Percentiles rank a stretch among this genome's conserved stretches.
phyloP scores from a whole-genome alignment of 1,140 invertebrate genomes.

The Euura lappo region DNA sequence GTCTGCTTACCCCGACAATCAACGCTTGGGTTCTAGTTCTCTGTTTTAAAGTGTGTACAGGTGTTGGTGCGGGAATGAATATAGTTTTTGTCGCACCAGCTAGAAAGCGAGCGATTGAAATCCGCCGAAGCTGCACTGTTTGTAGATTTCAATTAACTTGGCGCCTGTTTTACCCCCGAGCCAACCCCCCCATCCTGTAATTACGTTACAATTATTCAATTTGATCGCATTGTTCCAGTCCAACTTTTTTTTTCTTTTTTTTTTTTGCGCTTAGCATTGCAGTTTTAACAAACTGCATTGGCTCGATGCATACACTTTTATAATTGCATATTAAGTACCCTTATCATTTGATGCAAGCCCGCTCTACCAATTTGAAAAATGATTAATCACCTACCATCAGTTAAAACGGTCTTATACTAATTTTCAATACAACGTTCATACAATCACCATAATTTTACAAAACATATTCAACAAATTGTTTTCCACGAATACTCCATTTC shows the following conservation, averaged over 20 bases:
- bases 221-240: conserved; percentile 3
- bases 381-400: no score
- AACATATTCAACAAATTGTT: no score
- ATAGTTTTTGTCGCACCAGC: background rate
- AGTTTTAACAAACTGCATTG: background rate
- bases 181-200: background rate
- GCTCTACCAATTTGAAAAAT: no score
- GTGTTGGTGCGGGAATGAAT: no score
- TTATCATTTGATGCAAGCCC: no score
- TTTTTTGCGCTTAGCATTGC: background rate
- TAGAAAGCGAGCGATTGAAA: background rate
- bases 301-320: background rate
- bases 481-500: no score
- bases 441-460: no score
- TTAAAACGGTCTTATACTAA: no score
- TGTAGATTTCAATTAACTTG: conserved; percentile 1
- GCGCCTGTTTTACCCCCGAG: background rate
- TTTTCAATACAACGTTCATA: no score
- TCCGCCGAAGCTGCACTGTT: background rate
- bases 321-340: background rate
- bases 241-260: background rate
- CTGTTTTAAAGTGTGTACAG: no score
- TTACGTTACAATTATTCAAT: conserved; percentile 4
- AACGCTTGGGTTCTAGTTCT: no score
- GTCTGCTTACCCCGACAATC: no score